A percentile compares a stretch with the other conserved stretches of the same genome.
Evolutionary conservation across 2,113 vertebrate genomes (phyloP).

Genomic region (Pongo abelii): DNA sequence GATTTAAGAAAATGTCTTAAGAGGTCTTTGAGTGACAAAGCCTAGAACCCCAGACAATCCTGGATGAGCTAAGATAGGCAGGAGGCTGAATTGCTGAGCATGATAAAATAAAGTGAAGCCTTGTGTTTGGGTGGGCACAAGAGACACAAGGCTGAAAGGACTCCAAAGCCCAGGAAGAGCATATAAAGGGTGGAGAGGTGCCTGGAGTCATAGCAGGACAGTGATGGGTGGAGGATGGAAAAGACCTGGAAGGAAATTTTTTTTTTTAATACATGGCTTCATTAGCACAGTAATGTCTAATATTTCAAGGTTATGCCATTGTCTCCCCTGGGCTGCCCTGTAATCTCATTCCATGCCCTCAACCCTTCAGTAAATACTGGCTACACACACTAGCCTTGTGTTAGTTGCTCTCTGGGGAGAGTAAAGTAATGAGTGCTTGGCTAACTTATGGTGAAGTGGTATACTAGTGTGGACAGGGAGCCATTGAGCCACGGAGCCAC

Average conservation of each 20-base stretch:
- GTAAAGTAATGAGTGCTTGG: not conserved
- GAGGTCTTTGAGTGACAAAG: not conserved
- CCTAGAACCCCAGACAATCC: not conserved
- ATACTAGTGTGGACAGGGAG: not conserved
- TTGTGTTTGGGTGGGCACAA: not conserved
- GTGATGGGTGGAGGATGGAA: not conserved
- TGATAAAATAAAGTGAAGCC: not conserved
- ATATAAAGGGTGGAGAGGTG: not conserved
- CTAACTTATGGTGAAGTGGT: accelerated
- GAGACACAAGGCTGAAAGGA: not conserved
- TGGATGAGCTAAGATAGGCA: not conserved
- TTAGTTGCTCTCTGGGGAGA: not conserved
- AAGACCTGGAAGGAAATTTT: not conserved
- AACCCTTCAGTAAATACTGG: not conserved
- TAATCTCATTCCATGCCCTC: not conserved
- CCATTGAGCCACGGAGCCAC: too few species aligned
- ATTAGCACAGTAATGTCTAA: not conserved
- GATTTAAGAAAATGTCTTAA: slow-evolving; percentile 18
- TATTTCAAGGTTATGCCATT: not conserved
- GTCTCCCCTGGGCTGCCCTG: not conserved
- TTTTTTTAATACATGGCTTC: not conserved
- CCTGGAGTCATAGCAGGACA: not conserved
- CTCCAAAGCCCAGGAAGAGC: not conserved
- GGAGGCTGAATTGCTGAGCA: not conserved
- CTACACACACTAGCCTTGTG: not conserved